Evolutionary conservation across 2,797 vertebrate genomes (phyloP), one percentile per base, ranked within the genome.

Genomic region (Anabacerthia variegaticeps): DNA sequence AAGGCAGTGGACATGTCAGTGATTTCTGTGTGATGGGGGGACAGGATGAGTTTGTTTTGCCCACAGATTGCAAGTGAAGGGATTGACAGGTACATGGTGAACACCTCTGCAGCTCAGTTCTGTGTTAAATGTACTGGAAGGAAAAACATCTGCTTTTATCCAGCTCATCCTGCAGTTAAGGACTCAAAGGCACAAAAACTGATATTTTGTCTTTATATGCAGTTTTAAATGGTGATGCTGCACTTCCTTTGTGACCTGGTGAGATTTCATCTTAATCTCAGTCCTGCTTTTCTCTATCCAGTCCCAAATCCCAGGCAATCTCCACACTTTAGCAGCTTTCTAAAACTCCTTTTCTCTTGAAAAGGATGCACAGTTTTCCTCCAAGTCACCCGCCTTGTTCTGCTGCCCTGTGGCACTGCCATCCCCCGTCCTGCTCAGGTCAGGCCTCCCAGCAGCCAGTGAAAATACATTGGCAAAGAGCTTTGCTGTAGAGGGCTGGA

Each of bases 91-190:
- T 75, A 56, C 66, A 20, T 10, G 32, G 85, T 58, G 58, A 89
- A 18, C 76, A 62, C 67, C 58, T 83, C 79, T 23, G 73, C 44
- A 43, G 69, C 43, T 88, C 36, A 44, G 48, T 55, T 90, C 51
- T 88, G 23, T 68, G 79, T 77, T 88, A 83, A 95, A 88, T 84
- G 73, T 78, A 62, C 87, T 59, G 74, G 74, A 95, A 93, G 78
- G 63, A 19, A 67, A 69, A 89, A 61, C 84, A 88, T 56, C 89
- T 92, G 85, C 54, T 91, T 95, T 85, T 72, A 51, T 84, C 49
- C 37, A 72, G 58, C 61, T 88, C 49, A 46, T 68, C 61, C 66
- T 92, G 39, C 54, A 78, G 43, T 58, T 48, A 24, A 62, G 46
- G 49, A 69, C 77, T 78, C 46, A 28, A 63, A 88, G 48, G 71